These are phyloP conservation scores for Tenthredo notha DNA, from an alignment of 2,888 invertebrate genomes.

Conservation along the genomic window DNA sequence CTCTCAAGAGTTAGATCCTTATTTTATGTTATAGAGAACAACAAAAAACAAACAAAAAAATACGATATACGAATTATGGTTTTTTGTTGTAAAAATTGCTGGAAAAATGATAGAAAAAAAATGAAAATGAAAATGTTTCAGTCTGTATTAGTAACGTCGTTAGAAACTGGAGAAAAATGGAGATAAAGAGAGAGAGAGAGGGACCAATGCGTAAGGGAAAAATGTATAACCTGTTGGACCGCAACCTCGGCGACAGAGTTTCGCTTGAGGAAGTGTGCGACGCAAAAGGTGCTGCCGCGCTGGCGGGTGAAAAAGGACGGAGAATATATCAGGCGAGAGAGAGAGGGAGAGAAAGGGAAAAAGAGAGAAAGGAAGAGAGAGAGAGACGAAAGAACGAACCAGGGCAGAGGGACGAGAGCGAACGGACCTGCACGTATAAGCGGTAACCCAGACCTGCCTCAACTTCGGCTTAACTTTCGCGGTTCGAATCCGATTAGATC, in stretches of 20 bases:
- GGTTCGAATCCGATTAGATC: constrained; percentile 75
- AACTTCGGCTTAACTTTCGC: constrained; percentile 75
- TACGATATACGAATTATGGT: no score
- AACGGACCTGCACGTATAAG: constrained; percentile 64
- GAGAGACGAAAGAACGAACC: constrained; percentile 49
- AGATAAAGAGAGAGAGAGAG: constrained; percentile 5
- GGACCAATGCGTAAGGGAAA: constrained; percentile 65
- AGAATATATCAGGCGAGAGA: constrained; percentile 45
- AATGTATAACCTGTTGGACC: constrained; percentile 77
- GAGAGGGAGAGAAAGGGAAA: constrained; percentile 58
- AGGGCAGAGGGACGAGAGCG: constrained; percentile 39
- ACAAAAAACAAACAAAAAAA: background rate
- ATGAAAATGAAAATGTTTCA: no score
- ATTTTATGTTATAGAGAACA: no score
- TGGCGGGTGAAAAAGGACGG: constrained; percentile 60
- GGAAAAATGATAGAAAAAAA: no score
- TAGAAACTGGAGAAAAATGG: background rate
- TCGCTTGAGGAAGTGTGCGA: constrained; percentile 58
- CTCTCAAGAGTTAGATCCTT: background rate
- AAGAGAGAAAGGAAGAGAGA: constrained; percentile 50
- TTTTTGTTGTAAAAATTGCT: no score
- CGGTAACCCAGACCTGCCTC: constrained; percentile 74
- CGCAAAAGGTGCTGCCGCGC: constrained; percentile 46
- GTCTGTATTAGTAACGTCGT: background rate
- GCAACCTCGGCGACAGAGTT: constrained; percentile 59